These are phyloP conservation scores for Microhierax caerulescens DNA, from an alignment of 2,797 vertebrate species.

Conservation along the genomic window DNA sequence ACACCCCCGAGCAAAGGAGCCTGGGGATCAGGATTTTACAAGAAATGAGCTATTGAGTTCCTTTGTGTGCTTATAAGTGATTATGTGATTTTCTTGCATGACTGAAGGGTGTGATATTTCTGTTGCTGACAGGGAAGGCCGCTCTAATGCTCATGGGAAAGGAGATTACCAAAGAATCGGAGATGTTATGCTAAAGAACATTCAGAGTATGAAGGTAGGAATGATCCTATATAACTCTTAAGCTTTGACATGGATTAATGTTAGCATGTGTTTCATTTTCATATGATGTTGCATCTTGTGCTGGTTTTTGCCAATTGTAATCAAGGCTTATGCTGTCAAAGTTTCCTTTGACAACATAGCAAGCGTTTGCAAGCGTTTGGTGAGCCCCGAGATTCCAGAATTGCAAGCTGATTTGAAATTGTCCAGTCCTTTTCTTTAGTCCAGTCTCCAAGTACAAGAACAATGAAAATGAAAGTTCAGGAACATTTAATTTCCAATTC, in stretches of 20 bases:
- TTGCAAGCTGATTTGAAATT: neutral
- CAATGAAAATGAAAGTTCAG: neutral
- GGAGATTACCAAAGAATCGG: conserved; percentile 95
- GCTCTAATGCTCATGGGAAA: conserved; percentile 92
- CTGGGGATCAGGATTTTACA: neutral
- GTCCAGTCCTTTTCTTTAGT: neutral
- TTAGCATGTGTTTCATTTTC: neutral
- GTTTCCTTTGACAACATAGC: neutral
- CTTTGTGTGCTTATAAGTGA: neutral
- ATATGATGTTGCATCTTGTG: neutral
- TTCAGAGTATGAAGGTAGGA: conserved; percentile 91
- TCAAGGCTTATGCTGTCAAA: neutral
- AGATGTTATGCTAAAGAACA: conserved; percentile 93
- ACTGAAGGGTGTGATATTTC: conserved; percentile 42
- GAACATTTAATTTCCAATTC: neutral
- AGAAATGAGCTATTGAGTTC: neutral
- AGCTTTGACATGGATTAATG: neutral
- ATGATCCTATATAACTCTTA: neutral
- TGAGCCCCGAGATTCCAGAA: neutral
- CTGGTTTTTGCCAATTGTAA: neutral
- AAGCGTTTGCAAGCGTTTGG: neutral
- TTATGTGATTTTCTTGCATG: neutral
- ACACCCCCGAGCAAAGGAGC: rapidly evolving
- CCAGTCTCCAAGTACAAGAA: neutral
- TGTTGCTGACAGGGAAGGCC: conserved; percentile 87